Base-by-base conservation (phyloP, 2,888 invertebrate species). In the Dendrolimus pini region DNA sequence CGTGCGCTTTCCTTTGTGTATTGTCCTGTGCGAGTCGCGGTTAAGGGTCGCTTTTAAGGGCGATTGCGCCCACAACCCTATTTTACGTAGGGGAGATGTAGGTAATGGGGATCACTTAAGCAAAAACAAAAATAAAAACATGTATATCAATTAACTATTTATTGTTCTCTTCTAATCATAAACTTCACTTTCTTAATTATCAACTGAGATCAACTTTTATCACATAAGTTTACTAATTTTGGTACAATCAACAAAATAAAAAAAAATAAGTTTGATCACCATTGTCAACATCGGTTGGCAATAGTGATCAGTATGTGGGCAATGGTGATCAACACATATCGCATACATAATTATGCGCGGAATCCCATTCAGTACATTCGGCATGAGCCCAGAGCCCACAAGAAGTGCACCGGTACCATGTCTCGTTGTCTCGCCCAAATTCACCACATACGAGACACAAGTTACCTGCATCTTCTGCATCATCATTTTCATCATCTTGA, bases 131-230 rank as follows among this genome's bases (percentile, higher is more conserved):
- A 59, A 62, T 53, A 61, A 63, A 61, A 61, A 10, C 52, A 55
- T 57, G 56, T 62, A 41, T 64, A 63, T 60, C 10, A 62, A 64
- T 61, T 58, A 64, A 61, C 56, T 59, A 59, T 64, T 62, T 63
- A 64, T 66, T 62, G 47, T 54, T 58, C 41, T 58, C 52, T 55
- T 62, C 58, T 64, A 57, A 59, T 62, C 42, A 60, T 58, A 64
- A 61, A 62, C 59, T 64, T 64, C 54, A 62, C 57, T 62, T 61
- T 56, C 10, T 54, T 60, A 59, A 60, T 57, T 64, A 60, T 62
- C 60, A 60, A 64, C 58, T 65, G 61, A 61, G 59, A 64, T 64
- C 61, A 64, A 59, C 56, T 65, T 65, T 56, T 13, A 57, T 65
- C 55, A 63, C 56, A 57, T 63, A 59, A 58, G 59, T 52, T 61